phyloP scores from a whole-genome alignment of 2,888 invertebrate species.

The Ochropleura leucogaster region DNA sequence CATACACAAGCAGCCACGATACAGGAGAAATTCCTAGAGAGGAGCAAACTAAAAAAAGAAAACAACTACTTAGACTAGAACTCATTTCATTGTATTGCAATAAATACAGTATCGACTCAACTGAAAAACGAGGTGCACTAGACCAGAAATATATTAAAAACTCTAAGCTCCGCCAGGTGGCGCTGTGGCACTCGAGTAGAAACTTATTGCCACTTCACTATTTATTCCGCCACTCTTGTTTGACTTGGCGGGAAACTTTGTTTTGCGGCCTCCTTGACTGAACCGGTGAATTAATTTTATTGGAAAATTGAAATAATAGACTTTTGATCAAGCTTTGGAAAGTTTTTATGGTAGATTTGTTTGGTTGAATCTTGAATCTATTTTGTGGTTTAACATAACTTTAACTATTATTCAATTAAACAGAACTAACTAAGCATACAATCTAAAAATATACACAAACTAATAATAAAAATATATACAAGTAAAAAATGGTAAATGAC shows the following conservation, averaged over 20 bases:
- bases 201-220: constrained; percentile 65
- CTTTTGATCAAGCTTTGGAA: constrained; percentile 27
- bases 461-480: too few relatives aligned
- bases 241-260: constrained; percentile 59
- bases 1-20: too few relatives aligned
- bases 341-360: neutral
- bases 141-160: constrained; percentile 64
- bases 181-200: constrained; percentile 21
- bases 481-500: too few relatives aligned
- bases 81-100: constrained; percentile 45
- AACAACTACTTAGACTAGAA: constrained; percentile 28
- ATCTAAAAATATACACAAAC: too few relatives aligned
- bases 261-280: constrained; percentile 32
- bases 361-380: neutral
- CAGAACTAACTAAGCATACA: too few relatives aligned
- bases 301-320: constrained; percentile 27
- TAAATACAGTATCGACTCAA: constrained; percentile 52
- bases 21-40: too few relatives aligned
- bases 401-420: too few relatives aligned
- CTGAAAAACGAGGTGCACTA: constrained; percentile 32
- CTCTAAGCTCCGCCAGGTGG: constrained; percentile 52
- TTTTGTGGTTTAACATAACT: neutral
- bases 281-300: constrained; percentile 41
- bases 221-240: constrained; percentile 57
- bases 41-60: too few relatives aligned